Base-by-base conservation (phyloP, 2,797 vertebrate species). In the Astyanax mexicanus region DNA sequence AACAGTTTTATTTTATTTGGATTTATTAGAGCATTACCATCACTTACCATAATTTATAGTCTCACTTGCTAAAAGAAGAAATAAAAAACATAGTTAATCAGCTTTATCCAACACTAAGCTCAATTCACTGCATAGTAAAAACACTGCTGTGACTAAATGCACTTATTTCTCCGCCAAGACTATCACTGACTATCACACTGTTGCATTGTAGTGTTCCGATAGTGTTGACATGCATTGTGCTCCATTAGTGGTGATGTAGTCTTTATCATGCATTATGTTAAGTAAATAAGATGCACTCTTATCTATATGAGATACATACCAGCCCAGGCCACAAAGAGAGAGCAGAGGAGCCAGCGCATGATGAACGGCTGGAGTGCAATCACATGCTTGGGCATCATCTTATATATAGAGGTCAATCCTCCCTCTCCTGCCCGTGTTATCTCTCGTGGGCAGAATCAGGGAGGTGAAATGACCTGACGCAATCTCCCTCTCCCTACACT, bases 1-100 rank as follows among this genome's bases (percentile, higher is more conserved):
- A n/a, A n/a, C n/a, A n/a, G n/a, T n/a, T n/a, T n/a, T n/a, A n/a
- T n/a, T n/a, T n/a, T 44, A 51, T 49, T 45, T 38, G n/a, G 74
- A 62, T 62, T 0, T 29, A 12, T 21, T 27, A 37, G 10, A 4
- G 6, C 51, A 71, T 57, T 57, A n/a, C 45, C 19, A 17, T 67
- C 6, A 91, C 93, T 91, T 80, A 94, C 93, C 92, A 13, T 93
- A 93, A 49, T 40, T 87, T 23, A 73, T 54, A 60, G 42, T 86
- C 71, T 93, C 86, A 68, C 90, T 82, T 15, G 88, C 93, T 94
- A 72, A 27, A 23, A n/a, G n/a, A n/a, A n/a, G 23, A 55, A 51
- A 57, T 72, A 40, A 64, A 74, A 68, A 66, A 51, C 1, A 19
- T 9, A 25, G 23, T 67, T 19, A 23, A 32, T 32, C 29, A 32